A percentile compares a stretch with the other conserved stretches of the same genome.
phyloP scores from a whole-genome alignment of 2,113 vertebrate genomes.

The Clarias batrachus region DNA sequence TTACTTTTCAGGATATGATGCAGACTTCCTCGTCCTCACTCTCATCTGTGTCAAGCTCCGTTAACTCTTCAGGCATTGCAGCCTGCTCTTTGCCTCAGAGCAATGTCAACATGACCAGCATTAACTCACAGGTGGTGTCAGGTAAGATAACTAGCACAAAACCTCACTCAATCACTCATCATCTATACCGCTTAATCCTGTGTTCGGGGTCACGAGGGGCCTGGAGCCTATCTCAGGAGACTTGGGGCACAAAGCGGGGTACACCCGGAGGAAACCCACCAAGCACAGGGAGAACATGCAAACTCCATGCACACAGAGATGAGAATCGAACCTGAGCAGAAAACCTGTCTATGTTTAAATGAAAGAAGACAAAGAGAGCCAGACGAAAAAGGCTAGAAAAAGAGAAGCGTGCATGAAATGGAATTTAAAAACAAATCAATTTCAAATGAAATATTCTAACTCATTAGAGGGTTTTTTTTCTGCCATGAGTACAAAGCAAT shows the following conservation, averaged over 20 bases:
- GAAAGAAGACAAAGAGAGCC: background rate
- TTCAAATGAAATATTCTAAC: background rate
- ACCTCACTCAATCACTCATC: too few species aligned
- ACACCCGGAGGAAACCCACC: too few species aligned
- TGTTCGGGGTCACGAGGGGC: too few species aligned
- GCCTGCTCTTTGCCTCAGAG: slow-evolving; percentile 83
- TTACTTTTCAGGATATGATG: slow-evolving; percentile 82
- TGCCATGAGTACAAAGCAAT: background rate
- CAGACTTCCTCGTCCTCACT: slow-evolving; percentile 89
- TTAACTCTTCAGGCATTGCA: slow-evolving; percentile 86
- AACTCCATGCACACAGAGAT: background rate
- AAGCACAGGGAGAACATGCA: too few species aligned
- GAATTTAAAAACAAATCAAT: too few species aligned
- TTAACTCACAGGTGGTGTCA: slow-evolving; percentile 88
- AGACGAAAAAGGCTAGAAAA: background rate
- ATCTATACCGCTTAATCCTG: too few species aligned
- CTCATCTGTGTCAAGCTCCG: slow-evolving; percentile 82
- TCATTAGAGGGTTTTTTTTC: background rate
- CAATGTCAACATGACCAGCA: slow-evolving; percentile 86
- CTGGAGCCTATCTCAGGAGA: too few species aligned
- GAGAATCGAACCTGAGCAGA: background rate
- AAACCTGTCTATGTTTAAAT: background rate
- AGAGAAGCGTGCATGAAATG: background rate
- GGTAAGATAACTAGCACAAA: slow-evolving; percentile 70
- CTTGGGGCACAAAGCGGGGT: too few species aligned